Evolutionary conservation across 2,888 invertebrate species (phyloP).

Genomic region (Baronia brevicornis): DNA sequence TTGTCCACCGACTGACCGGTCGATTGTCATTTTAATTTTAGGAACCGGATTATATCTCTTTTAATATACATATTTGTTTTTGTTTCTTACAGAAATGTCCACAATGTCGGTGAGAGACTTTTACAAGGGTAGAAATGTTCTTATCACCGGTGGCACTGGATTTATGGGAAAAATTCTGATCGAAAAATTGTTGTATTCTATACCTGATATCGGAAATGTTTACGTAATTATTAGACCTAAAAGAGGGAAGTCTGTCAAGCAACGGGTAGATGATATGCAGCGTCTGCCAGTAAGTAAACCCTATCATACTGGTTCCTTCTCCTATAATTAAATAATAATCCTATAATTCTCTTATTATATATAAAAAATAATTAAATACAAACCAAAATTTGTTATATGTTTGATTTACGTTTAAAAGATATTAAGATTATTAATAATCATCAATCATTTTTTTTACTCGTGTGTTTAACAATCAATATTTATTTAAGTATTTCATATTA

Average conservation of each 20-base stretch:
- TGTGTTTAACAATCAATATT: too few relatives aligned
- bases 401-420: too few relatives aligned
- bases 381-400: too few relatives aligned
- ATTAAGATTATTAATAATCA: too few relatives aligned
- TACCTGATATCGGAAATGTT: slow-evolving; percentile 75
- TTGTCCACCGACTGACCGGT: too few relatives aligned
- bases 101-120: slow-evolving; percentile 69
- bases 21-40: background rate
- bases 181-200: slow-evolving; percentile 78
- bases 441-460: too few relatives aligned
- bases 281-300: slow-evolving; percentile 71
- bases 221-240: slow-evolving; percentile 79
- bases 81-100: slow-evolving; percentile 48
- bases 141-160: slow-evolving; percentile 79
- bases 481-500: too few relatives aligned
- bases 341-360: too few relatives aligned
- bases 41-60: background rate
- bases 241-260: slow-evolving; percentile 74
- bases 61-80: background rate
- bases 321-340: too few relatives aligned
- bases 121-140: slow-evolving; percentile 73
- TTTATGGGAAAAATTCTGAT: slow-evolving; percentile 79
- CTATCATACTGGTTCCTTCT: background rate
- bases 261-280: slow-evolving; percentile 78
- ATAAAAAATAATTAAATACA: too few relatives aligned